Evolutionary conservation across 2,113 vertebrate species (phyloP), one percentile per base, ranked within the genome.

Genomic region (Corydoras maculifer): DNA sequence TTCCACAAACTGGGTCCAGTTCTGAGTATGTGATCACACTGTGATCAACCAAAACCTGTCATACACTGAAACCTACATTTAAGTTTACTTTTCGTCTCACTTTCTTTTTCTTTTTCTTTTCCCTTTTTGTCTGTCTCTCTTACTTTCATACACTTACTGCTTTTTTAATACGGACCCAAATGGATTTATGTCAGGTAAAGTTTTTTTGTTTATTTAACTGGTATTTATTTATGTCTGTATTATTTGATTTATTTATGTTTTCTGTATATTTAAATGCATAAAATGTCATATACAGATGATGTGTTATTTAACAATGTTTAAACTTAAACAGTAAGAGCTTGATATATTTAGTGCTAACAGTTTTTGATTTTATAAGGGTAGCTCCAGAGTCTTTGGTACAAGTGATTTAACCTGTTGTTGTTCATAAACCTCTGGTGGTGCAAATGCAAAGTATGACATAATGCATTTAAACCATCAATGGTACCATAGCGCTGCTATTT

Each of bases 1-100:
- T 63, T 77, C 78, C 6, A 43, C 71, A 57, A 90, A 82, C 83
- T 93, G 92, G 92, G 90, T 93, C 84, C 91, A 93, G 82, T 93
- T 93, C 81, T 93, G 86, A 91, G 77, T 69, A 14, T 49, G 57
- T 12, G 4, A 58, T 35, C 9, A n/a, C 43, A 5, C 12, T 50
- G 18, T 48, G 50, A 49, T 8, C 51, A 5, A 15, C 29, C n/a
- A n/a, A 4, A 57, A 53, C 59, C 8, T 9, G 9, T 49, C 58
- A 18, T 4, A 62, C 68, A 62, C 50, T 18, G 10, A 18, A 58
- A 1, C 66, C 25, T 18, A 58, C 32, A 55, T 14, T 43, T 18
- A 25, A 14, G 48, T 32, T 70, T 8, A 61, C 32, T 49, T 55
- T 25, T 7, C n/a, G 3, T 53, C 2, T 48, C 18, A 8, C 48